A percentile compares a stretch with the other conserved stretches of the same genome.
phyloP scores from a whole-genome alignment of 2,113 vertebrate species.

The Atractosteus spatula region DNA sequence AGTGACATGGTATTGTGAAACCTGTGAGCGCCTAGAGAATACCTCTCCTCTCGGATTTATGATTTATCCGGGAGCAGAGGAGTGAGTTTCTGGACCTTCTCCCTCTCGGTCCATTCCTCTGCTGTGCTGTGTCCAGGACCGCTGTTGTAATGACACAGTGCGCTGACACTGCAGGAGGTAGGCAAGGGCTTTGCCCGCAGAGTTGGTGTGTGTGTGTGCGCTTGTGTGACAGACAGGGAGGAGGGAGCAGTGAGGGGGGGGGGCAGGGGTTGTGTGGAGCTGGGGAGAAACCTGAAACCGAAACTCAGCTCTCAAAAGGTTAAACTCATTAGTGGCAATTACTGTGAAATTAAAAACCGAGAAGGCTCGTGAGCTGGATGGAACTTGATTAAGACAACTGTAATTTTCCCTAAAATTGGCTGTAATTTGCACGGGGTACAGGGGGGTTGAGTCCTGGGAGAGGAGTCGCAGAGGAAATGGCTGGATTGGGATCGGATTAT shows the following conservation, averaged over 20 bases:
- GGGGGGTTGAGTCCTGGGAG: background rate
- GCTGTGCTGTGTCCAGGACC: too few species aligned
- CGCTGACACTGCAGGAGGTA: too few species aligned
- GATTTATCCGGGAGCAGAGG: too few species aligned
- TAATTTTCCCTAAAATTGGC: background rate
- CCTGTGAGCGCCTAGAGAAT: too few species aligned
- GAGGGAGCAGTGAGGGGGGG: background rate
- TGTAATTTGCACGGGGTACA: background rate
- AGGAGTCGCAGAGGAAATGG: background rate
- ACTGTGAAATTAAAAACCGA: background rate
- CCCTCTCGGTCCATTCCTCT: too few species aligned
- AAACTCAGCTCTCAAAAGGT: background rate
- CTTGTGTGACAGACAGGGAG: too few species aligned
- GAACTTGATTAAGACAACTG: background rate
- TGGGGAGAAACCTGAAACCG: background rate
- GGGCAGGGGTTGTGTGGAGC: background rate
- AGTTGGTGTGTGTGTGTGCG: background rate
- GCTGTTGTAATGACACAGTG: too few species aligned
- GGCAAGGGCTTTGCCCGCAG: background rate
- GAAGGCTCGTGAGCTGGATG: background rate
- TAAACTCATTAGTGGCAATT: constrained; percentile 1
- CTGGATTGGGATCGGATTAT: background rate
- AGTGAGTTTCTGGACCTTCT: too few species aligned
- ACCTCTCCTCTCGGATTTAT: too few species aligned
- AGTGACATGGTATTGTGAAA: too few species aligned